These are phyloP conservation scores for Notolepis coatsorum DNA, from an alignment of 2,797 vertebrate genomes.

Conservation along the genomic window DNA sequence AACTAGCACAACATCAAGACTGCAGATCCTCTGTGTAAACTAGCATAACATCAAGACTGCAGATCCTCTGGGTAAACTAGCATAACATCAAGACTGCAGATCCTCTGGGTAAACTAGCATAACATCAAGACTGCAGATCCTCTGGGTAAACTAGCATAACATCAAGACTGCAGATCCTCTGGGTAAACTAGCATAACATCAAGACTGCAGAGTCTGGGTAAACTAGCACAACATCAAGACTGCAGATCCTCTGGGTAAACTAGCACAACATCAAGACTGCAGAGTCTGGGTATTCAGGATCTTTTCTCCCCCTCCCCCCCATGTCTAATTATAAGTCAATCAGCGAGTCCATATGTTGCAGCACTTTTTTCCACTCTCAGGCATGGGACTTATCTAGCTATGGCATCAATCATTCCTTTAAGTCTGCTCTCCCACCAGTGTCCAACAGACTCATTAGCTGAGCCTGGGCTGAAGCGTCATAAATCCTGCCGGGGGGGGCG, in stretches of 20 bases:
- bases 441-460: slow-evolving; percentile 71
- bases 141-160: slow-evolving; percentile 27
- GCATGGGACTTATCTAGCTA: slow-evolving; percentile 57
- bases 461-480: slow-evolving; percentile 65
- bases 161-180: slow-evolving; percentile 31
- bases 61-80: slow-evolving; percentile 44
- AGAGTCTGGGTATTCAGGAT: slow-evolving; percentile 45
- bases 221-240: slow-evolving; percentile 4
- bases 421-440: slow-evolving; percentile 60
- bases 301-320: slow-evolving; percentile 25
- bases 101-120: slow-evolving; percentile 37
- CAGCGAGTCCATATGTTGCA: slow-evolving; percentile 51
- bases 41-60: neutral
- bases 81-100: slow-evolving; percentile 9
- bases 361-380: slow-evolving; percentile 33
- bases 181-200: slow-evolving; percentile 20
- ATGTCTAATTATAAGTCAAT: slow-evolving; percentile 59
- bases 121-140: slow-evolving; percentile 23
- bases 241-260: slow-evolving; percentile 52
- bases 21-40: slow-evolving; percentile 48
- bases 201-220: slow-evolving; percentile 37
- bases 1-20: slow-evolving; percentile 4
- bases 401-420: slow-evolving; percentile 69
- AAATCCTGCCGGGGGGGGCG: slow-evolving; percentile 58
- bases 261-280: neutral